Base-by-base conservation (phyloP, 2,888 invertebrate species). In the Bombylius major region DNA sequence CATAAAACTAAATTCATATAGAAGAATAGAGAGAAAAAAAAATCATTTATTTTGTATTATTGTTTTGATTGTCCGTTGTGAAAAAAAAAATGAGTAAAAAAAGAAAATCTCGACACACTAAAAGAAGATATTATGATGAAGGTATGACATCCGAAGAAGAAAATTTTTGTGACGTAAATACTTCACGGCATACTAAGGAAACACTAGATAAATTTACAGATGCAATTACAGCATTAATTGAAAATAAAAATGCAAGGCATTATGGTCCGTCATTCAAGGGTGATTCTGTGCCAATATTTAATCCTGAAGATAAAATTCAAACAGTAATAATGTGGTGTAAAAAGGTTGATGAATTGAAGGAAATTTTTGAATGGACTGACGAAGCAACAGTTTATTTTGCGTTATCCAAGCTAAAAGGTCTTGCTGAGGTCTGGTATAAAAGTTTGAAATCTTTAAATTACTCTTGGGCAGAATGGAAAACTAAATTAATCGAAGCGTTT, bases 331-430 rank as follows among this genome's bases (percentile, higher is more conserved):
- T n/a, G 34, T 56, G 56, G 53, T 34, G 45, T n/a, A 34, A 45
- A 13, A 56, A 56, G 42, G 23, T 56, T 12, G 56, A 56, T 33
- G 56, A 56, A 42, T 36, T 53, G 5, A 45, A 13, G 13, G 50
- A 53, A 49, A 47, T 56, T 34, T 56, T 56, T 23, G 33, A 7
- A 9, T 53, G 56, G 56, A 12, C 53, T n/a, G 56, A 56, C 13
- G 51, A 51, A 51, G 51, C 51, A 3, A 54, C 57, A 1, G 50
- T 57, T 11, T 57, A 57, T 57, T 54, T 57, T 42, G 57, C 57
- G 1, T 13, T 57, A 13, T 36, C 51, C 5, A 57, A 57, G 51
- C 44, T 54, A 8, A 45, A 36, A 2, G 54, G 57, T 8, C 14
- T 57, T 34, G 51, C 54, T 7, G 51, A 54, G 42, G 9, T 45